Evolutionary conservation across 2,113 vertebrate genomes (phyloP), one percentile per base, ranked within the genome.

Genomic region (Nothoprocta perdicaria): DNA sequence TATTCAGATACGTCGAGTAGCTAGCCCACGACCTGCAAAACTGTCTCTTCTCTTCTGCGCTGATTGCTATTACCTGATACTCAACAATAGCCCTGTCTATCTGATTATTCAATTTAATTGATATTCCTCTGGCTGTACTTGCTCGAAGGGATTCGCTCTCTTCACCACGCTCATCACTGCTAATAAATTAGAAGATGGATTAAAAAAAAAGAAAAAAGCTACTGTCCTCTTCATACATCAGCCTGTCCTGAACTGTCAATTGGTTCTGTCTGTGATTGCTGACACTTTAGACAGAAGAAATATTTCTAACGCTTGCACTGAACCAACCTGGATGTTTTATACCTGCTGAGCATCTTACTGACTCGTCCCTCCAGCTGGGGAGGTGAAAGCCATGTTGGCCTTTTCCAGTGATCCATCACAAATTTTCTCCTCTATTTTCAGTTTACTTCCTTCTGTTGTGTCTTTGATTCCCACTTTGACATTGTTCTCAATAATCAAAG

Each of bases 341-440:
- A 84, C 92, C 89, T 86, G 84, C 84, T 88, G 80, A 92, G 92
- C 53, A 81, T 84, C 91, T 86, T 15, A 52, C 48, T 68, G 73
- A 27, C 58, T 69, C 66, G n/a, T 84, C 48, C 66, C 48, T 76
- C 69, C 77, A 89, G 61, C 91, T 89, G 67, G 17, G 76, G 72
- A 91, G 74, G 76, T 91, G 80, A 88, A 93, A 95, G 87, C 88
- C 89, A 84, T 3, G 40, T 48, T 75, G 73, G 40, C 73, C 58
- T 87, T 93, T 88, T 65, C 89, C 88, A 94, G 89, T 91, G 91
- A 96, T 84, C 89, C 91, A 26, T 92, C 82, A 88, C 68, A 93
- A 89, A 91, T 91, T 75, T 86, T 81, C 61, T 88, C 88, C 95
- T 85, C 79, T 86, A 23, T 87, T 93, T 86, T 72, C 87, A 57